Base-by-base conservation (phyloP, 2,113 vertebrate species). In the Xenus cinereus region DNA sequence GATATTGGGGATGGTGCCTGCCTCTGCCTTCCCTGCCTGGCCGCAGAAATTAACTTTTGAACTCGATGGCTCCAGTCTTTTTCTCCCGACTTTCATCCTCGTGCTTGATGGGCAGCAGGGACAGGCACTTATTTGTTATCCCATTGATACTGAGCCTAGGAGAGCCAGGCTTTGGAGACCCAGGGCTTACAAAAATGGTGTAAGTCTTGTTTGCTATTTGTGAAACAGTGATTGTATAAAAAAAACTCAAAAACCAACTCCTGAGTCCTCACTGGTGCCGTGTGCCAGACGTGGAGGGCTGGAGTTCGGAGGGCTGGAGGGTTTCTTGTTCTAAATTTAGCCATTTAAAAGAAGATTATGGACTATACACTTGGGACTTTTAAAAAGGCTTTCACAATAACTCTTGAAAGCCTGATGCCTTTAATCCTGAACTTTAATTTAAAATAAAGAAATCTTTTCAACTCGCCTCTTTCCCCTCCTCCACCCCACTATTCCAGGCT, bases 351-450 rank as follows among this genome's bases (percentile, higher is more conserved):
- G 97, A 97, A 97, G 98, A 98, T 98, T 98, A 97, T 74, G 81
- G 91, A 60, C 96, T 71, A 60, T 93, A 96, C 95, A 95, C 97
- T 98, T 96, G 98, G 97, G 97, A 98, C 97, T 97, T 96, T 95
- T 93, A 75, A 96, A 98, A 98, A 96, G 94, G 96, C 92, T 97
- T 98, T 97, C 95, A 94, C 91, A 95, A 95, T 97, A 96, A 97
- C 98, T 96, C 97, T 93, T 91, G 96, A 97, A 97, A 98, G 96
- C 93, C 87, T 84, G 79, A 92, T 96, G 97, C 97, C 95, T 98
- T 97, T 98, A 98, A 98, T 98, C 97, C 97, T 97, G 95, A 98
- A 98, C 95, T 98, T 98, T 98, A 98, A 98, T 98, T 98, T 98
- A 98, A 98, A 98, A 97, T 96, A 97, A 98, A 98, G 98, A 96